phyloP scores from a whole-genome alignment of 2,888 invertebrate species.

The Alcis repandata region DNA sequence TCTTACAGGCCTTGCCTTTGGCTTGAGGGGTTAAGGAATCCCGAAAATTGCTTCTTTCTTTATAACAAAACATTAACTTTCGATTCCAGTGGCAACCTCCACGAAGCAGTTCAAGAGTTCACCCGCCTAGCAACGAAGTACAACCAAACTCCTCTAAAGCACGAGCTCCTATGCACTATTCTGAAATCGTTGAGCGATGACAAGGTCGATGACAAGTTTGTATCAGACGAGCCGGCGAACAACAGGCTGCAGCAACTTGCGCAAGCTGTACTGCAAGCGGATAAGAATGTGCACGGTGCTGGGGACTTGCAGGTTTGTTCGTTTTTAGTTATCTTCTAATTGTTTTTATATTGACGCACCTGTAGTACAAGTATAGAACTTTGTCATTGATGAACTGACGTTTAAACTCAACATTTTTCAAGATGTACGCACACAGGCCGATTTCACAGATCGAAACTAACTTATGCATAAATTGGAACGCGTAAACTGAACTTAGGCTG shows the following conservation, averaged over 20 bases:
- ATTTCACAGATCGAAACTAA: no score
- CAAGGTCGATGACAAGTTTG: conserved; percentile 66
- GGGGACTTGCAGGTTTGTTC: conserved; percentile 72
- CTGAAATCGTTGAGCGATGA: conserved; percentile 69
- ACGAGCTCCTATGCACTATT: conserved; percentile 85
- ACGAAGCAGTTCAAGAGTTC: conserved; percentile 86
- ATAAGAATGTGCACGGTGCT: conserved; percentile 72
- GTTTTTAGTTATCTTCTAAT: background rate
- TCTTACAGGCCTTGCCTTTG: no score
- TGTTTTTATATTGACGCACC: no score
- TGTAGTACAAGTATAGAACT: no score
- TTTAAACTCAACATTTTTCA: no score
- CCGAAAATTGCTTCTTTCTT: no score
- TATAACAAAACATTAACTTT: background rate
- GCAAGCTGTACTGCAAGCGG: conserved; percentile 64
- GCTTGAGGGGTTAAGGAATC: no score
- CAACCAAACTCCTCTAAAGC: conserved; percentile 88
- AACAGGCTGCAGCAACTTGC: conserved; percentile 64
- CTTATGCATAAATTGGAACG: no score
- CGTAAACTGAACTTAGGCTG: no score
- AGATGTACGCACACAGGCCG: no score
- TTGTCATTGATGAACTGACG: no score
- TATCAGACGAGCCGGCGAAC: conserved; percentile 63
- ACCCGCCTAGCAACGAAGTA: conserved; percentile 78
- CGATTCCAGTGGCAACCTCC: conserved; percentile 72